Evolutionary conservation across 1,140 invertebrate species (phyloP), one percentile per base, ranked within the genome.

Genomic region (Ceratina australensis): DNA sequence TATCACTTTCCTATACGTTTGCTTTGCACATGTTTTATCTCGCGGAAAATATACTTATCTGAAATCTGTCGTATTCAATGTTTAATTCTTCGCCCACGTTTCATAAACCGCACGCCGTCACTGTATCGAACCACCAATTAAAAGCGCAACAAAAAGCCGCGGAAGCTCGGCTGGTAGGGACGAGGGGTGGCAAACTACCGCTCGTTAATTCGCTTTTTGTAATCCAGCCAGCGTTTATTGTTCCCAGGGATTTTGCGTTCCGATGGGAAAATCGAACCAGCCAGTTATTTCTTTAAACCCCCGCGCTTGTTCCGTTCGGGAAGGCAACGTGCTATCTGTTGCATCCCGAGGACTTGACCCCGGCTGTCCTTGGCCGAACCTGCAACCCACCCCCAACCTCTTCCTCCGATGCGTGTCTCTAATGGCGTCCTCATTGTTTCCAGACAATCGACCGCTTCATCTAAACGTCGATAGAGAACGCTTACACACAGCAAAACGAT

Each of bases 331-430:
- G 47, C 56, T 61, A 76, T 76, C 74, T 77, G 74, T 77, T 77
- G 74, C 74, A 24, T 71, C 18, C 67, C 20, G 57, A 71, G 74
- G 67, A 77, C 66, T 77, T 77, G 74, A 77, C 67, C 74, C 66
- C 28, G 22, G 1, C 10, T 20, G 67, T 77, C 74, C 74, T 77
- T 77, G 74, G 49, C 74, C 66, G 22, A 15, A 24, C 12, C 42
- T 33, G 42, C n/a, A 22, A 10, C 10, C 42, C 73, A 49, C 16
- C 54, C 65, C 56, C n/a, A 0, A 13, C 57, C 42, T 22, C 22
- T 18, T 22, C 33, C 20, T 47, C 22, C 18, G 15, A 49, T 24
- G 20, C 15, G 16, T 47, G 24, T 16, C 59, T 22, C 47, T 33
- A 49, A 63, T 18, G 15, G 15, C 47, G n/a, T 33, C 28, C 13